Evolutionary conservation across 2,888 invertebrate genomes (phyloP).

Genomic region (Eupithecia subumbrata): DNA sequence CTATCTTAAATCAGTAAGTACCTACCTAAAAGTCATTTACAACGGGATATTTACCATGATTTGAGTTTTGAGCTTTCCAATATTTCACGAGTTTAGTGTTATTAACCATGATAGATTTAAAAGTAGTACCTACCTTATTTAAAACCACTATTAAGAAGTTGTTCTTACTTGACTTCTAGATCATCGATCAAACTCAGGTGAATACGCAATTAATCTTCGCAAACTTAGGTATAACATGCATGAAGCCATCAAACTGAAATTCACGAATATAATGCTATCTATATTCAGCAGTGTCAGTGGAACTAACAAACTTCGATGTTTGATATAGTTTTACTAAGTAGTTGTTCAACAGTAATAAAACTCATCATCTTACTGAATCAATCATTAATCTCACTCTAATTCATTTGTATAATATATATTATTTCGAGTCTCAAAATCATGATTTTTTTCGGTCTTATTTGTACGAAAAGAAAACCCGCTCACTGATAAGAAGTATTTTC

Average conservation of each 20-base stretch:
- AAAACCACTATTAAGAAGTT: background rate
- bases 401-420: too few relatives aligned
- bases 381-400: too few relatives aligned
- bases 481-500: background rate
- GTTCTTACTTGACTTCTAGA: conserved; percentile 19
- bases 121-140: background rate
- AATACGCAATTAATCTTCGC: conserved; percentile 32
- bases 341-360: conserved; percentile 17
- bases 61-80: too few relatives aligned
- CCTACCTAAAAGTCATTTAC: too few relatives aligned
- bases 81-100: too few relatives aligned
- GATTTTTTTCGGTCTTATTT: too few relatives aligned
- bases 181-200: conserved; percentile 27
- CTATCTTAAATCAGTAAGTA: too few relatives aligned
- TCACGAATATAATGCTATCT: conserved; percentile 63
- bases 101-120: too few relatives aligned
- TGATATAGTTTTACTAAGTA: conserved; percentile 49
- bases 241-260: conserved; percentile 57
- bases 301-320: conserved; percentile 65
- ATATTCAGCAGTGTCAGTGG: conserved; percentile 61
- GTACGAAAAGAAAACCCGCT: too few relatives aligned
- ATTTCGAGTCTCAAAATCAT: too few relatives aligned
- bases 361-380: background rate
- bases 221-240: conserved; percentile 45
- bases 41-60: too few relatives aligned